Conservation (phyloP, 2,888 invertebrate species). For the Linnaemya tessellans region DNA sequence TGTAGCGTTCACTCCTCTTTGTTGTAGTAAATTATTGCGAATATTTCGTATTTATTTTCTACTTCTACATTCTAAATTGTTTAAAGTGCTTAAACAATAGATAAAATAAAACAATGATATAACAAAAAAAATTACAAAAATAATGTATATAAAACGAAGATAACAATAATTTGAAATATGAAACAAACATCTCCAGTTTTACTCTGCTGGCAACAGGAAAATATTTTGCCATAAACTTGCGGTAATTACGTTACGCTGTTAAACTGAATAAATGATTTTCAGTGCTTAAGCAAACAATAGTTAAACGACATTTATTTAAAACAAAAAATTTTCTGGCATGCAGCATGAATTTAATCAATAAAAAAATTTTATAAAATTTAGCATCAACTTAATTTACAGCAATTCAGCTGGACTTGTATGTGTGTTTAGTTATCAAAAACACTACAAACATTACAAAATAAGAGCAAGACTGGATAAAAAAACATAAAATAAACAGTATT, state of each 20-base stretch:
- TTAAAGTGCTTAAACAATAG: slow-evolving; percentile 41
- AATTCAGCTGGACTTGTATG: too few relatives aligned
- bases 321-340: background rate
- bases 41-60: slow-evolving; percentile 54
- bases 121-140: background rate
- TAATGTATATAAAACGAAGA: slow-evolving; percentile 15
- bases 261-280: background rate
- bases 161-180: slow-evolving; percentile 44
- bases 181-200: background rate
- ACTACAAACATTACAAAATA: too few relatives aligned
- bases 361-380: background rate
- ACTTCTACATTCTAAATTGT: slow-evolving; percentile 18
- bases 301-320: background rate
- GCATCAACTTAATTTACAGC: too few relatives aligned
- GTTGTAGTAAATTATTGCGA: slow-evolving; percentile 12
- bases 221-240: background rate
- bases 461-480: too few relatives aligned
- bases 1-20: background rate
- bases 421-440: too few relatives aligned
- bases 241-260: background rate
- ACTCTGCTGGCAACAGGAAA: background rate
- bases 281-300: background rate
- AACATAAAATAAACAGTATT: too few relatives aligned
- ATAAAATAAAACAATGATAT: slow-evolving; percentile 43
- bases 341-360: background rate